Base-by-base conservation (phyloP, 2,888 invertebrate species). In the Andrena marginata region DNA sequence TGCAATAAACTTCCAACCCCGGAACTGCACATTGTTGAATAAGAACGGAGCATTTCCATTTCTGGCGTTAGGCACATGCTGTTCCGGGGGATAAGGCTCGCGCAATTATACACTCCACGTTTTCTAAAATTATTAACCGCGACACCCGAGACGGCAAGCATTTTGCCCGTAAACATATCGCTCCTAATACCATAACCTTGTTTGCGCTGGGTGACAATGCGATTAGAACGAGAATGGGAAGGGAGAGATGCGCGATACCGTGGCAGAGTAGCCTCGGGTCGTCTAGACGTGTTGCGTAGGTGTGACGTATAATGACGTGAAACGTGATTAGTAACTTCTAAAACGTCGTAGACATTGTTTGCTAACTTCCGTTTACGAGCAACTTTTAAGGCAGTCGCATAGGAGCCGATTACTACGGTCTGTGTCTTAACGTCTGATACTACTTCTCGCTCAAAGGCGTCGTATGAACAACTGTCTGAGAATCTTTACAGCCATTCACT, bases 171-270 rank as follows among this genome's bases (percentile, higher is more conserved):
- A 65, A 85, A 70, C 84, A 69, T 81, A 85, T 84, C 85, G 81
- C 75, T 68, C 59, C 84, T 86, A 89, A 90, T 89, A 82, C 71
- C 75, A 69, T 84, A 87, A 88, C 82, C 80, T 72, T 83, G 86
- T 89, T 88, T 86, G 79, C 80, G 80, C 79, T 69, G 69, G 63
- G 82, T 78, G 85, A 86, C 85, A 88, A 88, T 82, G 84, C 67
- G 80, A 87, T 89, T 87, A 88, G 85, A 84, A 76, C 72, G 77
- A 60, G 70, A 80, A 69, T 67, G 73, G 75, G 67, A 54, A 63
- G 49, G 73, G 42, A 49, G 54, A 35, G 60, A 76, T 77, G 75
- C 74, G 68, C 69, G 69, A 49, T 63, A 67, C 42, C 69, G 82
- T 73, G 73, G 65, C 77, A 49, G 59, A 82, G 73, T 82, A 82